Conservation (phyloP, 1,140 invertebrate genomes). For the Drosophila punjabiensis region DNA sequence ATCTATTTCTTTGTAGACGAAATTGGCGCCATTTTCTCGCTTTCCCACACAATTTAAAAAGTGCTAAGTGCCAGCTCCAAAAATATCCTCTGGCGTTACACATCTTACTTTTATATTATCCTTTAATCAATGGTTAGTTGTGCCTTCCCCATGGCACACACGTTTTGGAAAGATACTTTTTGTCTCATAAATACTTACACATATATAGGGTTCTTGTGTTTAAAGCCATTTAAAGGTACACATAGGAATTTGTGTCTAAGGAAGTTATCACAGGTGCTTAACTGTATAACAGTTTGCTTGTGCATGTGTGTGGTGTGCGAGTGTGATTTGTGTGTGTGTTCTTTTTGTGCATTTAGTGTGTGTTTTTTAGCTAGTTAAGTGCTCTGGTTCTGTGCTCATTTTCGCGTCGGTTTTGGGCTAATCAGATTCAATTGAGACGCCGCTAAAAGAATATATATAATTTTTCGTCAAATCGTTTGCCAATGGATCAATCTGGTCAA, state of each 20-base stretch:
- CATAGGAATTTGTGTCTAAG: slow-evolving; percentile 33
- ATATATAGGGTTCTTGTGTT: slow-evolving; percentile 27
- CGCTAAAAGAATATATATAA: slow-evolving; percentile 67
- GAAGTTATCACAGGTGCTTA: slow-evolving; percentile 55
- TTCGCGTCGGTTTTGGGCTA: slow-evolving; percentile 47
- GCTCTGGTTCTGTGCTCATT: slow-evolving; percentile 38
- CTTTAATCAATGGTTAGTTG: slow-evolving; percentile 6
- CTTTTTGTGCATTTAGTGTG: slow-evolving; percentile 41
- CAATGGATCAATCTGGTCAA: slow-evolving; percentile 18
- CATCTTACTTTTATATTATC: neutral
- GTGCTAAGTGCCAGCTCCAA: neutral
- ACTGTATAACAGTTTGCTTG: slow-evolving; percentile 43
- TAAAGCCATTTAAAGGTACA: slow-evolving; percentile 27
- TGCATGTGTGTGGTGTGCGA: slow-evolving; percentile 35
- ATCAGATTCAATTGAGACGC: slow-evolving; percentile 68
- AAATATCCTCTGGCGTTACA: too few species aligned
- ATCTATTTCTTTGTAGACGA: too few species aligned
- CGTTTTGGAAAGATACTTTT: slow-evolving; percentile 13
- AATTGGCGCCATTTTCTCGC: too few species aligned
- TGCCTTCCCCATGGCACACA: slow-evolving; percentile 18
- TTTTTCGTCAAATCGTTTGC: slow-evolving; percentile 53
- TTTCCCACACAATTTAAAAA: too few species aligned
- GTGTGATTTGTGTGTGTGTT: slow-evolving; percentile 18
- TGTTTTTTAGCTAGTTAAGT: slow-evolving; percentile 45
- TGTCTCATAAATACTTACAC: slow-evolving; percentile 47